Conservation (phyloP, 1,140 invertebrate genomes). For the Brachionus calyciflorus region DNA sequence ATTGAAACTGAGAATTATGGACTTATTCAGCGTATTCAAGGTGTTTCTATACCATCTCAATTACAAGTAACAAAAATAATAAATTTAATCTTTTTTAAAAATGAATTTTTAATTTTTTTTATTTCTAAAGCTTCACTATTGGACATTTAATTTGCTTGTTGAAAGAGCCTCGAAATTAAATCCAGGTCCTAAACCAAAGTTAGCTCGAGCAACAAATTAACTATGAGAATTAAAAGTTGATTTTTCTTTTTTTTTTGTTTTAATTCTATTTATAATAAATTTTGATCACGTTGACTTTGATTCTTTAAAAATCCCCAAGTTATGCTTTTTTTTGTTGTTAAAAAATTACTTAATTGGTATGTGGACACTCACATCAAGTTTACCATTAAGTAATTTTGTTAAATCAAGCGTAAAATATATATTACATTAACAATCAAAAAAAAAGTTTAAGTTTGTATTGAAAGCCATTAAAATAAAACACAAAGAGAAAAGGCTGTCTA, state of each 20-base stretch:
- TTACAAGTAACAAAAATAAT: constrained; percentile 59
- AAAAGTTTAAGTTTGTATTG: too few species aligned
- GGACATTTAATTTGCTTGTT: constrained; percentile 73
- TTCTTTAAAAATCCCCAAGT: too few species aligned
- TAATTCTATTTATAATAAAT: too few species aligned
- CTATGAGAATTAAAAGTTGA: not conserved
- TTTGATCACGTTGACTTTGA: not conserved
- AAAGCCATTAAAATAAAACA: too few species aligned
- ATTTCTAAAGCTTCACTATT: constrained; percentile 69
- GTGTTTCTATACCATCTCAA: constrained; percentile 75
- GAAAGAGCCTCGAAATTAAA: constrained; percentile 68
- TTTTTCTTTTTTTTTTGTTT: not conserved
- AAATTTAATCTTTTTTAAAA: not conserved
- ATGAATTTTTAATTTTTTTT: constrained; percentile 48
- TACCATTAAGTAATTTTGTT: too few species aligned
- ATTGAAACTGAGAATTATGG: constrained; percentile 65
- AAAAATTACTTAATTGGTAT: too few species aligned
- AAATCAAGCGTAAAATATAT: too few species aligned
- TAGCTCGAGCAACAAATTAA: not conserved
- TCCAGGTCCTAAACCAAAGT: not conserved
- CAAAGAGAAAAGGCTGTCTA: too few species aligned
- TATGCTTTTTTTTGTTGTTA: too few species aligned
- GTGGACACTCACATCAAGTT: too few species aligned
- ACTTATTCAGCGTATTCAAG: constrained; percentile 79
- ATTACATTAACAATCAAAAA: too few species aligned